Conservation (phyloP, 2,113 vertebrate species). For the Grus americana region DNA sequence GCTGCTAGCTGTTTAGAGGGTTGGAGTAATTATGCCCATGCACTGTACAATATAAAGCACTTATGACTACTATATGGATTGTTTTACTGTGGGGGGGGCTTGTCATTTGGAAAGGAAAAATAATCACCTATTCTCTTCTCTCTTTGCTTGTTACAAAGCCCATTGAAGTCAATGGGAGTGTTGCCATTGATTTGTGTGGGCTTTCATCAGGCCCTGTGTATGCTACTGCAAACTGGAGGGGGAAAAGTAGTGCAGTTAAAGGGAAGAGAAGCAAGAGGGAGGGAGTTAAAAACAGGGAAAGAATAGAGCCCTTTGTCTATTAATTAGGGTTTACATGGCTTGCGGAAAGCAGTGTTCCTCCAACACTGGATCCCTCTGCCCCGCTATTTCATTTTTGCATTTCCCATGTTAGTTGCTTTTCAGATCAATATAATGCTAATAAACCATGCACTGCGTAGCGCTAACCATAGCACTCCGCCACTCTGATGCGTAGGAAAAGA, state of each 20-base stretch:
- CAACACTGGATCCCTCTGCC: constrained; percentile 56
- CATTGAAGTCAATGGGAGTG: neutral
- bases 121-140: constrained; percentile 28
- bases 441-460: neutral
- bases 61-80: neutral
- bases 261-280: constrained; percentile 12
- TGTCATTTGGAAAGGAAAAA: neutral
- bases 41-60: neutral
- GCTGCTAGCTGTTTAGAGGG: constrained; percentile 4
- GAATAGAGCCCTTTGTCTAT: constrained; percentile 63
- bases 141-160: neutral
- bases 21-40: constrained; percentile 31
- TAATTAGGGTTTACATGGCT: constrained; percentile 73
- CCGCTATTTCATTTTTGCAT: constrained; percentile 47
- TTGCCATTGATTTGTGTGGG: constrained; percentile 31
- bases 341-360: constrained; percentile 66
- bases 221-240: neutral
- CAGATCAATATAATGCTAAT: neutral
- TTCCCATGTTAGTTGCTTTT: neutral
- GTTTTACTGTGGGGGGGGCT: neutral
- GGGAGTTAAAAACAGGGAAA: neutral
- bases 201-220: neutral
- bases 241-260: neutral
- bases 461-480: neutral
- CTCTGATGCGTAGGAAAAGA: neutral